Percentiles rank a stretch among this genome's conserved stretches.
Evolutionary conservation across 2,113 vertebrate genomes (phyloP).

Genomic region (Taurulus bubalis): DNA sequence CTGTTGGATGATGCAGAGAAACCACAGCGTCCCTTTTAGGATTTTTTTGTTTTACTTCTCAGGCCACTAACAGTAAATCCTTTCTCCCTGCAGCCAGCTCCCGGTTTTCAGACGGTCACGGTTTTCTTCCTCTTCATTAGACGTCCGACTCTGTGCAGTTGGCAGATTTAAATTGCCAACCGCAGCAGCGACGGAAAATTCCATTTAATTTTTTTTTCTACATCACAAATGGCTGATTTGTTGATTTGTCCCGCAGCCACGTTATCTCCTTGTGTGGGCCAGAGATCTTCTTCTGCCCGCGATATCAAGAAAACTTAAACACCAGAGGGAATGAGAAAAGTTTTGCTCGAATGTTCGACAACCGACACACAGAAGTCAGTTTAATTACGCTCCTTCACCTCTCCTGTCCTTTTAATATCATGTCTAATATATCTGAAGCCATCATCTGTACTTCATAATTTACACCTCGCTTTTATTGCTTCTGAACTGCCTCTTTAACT

Average conservation of each 20-base stretch:
- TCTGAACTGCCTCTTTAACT: slow-evolving; percentile 7
- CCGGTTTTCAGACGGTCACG: slow-evolving; percentile 72
- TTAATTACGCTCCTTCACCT: neutral
- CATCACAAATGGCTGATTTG: slow-evolving; percentile 66
- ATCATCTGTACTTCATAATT: neutral
- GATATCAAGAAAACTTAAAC: neutral
- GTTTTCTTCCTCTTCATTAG: slow-evolving; percentile 71
- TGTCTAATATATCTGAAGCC: neutral
- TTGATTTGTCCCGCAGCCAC: slow-evolving; percentile 64
- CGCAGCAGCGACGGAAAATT: slow-evolving; percentile 74
- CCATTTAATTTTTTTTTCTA: slow-evolving; percentile 59
- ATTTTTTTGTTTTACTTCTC: slow-evolving; percentile 75
- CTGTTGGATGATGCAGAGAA: slow-evolving; percentile 71
- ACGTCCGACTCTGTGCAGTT: slow-evolving; percentile 53
- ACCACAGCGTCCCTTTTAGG: slow-evolving; percentile 77
- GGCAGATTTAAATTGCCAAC: slow-evolving; percentile 59
- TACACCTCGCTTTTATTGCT: neutral
- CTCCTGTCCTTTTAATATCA: neutral
- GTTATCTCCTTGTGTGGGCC: slow-evolving; percentile 42
- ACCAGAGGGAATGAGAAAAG: neutral
- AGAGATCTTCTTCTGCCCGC: slow-evolving; percentile 38
- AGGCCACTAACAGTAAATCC: slow-evolving; percentile 75
- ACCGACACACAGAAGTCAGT: neutral
- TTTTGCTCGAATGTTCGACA: neutral
- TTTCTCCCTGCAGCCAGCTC: slow-evolving; percentile 67